A percentile compares a stretch with the other conserved stretches of the same genome.
Evolutionary conservation across 37 sponge, comb jelly and placozoan genomes (phyloP).

Genomic region (Dysidea cf. avara): DNA sequence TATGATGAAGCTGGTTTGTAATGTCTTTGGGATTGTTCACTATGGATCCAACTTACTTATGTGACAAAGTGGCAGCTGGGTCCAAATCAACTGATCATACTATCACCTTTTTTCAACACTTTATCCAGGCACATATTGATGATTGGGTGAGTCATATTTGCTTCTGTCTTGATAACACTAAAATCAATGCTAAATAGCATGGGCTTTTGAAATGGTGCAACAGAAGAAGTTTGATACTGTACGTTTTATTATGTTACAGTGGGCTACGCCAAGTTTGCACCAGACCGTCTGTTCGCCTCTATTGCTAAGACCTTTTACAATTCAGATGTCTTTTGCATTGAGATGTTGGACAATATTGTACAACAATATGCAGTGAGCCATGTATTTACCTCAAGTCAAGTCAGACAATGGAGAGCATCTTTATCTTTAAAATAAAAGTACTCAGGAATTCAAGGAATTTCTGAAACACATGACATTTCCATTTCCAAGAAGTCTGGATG

Average conservation of each 20-base stretch:
- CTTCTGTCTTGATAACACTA: no score
- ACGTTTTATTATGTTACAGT: neutral
- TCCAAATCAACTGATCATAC: neutral
- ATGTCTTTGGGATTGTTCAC: neutral
- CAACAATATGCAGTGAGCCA: conserved; percentile 6
- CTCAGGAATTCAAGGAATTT: neutral
- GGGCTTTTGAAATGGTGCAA: no score
- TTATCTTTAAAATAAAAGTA: conserved; percentile 10
- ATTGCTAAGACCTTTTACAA: conserved; percentile 15
- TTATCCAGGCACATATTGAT: neutral
- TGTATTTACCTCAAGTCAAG: conserved; percentile 4
- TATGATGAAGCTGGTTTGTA: neutral
- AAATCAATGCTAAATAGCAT: no score
- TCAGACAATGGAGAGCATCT: conserved; percentile 1
- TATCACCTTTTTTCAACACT: conserved; percentile 1
- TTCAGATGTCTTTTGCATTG: conserved; percentile 1
- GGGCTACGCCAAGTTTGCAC: neutral
- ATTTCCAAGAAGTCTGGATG: no score
- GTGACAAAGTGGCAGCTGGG: neutral
- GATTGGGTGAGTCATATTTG: neutral
- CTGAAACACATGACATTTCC: neutral
- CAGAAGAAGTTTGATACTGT: no score
- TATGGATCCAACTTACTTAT: neutral
- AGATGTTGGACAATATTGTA: neutral
- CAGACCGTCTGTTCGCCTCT: neutral